Evolutionary conservation across 2,888 invertebrate species (phyloP), one percentile per base, ranked within the genome.

Genomic region (Cryptus armator): DNA sequence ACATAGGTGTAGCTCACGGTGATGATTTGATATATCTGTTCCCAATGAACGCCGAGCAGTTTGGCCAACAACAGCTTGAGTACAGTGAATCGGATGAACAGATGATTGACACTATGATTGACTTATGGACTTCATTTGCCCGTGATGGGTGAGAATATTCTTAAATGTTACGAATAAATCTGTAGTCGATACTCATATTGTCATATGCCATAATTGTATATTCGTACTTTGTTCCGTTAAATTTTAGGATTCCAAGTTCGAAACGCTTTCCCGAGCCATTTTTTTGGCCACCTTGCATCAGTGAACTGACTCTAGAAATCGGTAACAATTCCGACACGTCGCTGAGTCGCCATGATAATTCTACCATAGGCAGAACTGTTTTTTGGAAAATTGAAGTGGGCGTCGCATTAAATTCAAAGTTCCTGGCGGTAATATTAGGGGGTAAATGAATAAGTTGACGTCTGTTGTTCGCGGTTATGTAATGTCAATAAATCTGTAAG

Each of bases 1-100:
- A 81, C 7, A 32, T 84, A 16, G 86, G 94, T 4, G 94, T 94
- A 3, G 93, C 94, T 64, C 95, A 95, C 86, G 94, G 94, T 0
- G 94, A 95, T 83, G 95, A 95, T 66, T 88, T 95, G 1, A 91
- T 94, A 43, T 94, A 95, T 85, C 83, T 95, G 24, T 95, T 95
- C 88, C 89, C 90, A 9, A 59, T 83, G n/a, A 66, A 83, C 24
- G 46, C 24, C 4, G 19, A 7, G 0, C 12, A 10, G 19, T 24
- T 24, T 3, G 24, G 19, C 10, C 12, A 1, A 19, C 37, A 37
- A 10, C 51, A 82, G 12, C 79, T 81, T 10, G 84, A 79, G 16
- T 78, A 89, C 43, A 88, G 85, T 68, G 71, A 85, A 24, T 59
- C 83, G 0, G 93, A 93, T 79, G 62, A 83, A 37, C 56, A 83